Conservation (phyloP, 2,888 invertebrate species). For the Colletes collaris region DNA sequence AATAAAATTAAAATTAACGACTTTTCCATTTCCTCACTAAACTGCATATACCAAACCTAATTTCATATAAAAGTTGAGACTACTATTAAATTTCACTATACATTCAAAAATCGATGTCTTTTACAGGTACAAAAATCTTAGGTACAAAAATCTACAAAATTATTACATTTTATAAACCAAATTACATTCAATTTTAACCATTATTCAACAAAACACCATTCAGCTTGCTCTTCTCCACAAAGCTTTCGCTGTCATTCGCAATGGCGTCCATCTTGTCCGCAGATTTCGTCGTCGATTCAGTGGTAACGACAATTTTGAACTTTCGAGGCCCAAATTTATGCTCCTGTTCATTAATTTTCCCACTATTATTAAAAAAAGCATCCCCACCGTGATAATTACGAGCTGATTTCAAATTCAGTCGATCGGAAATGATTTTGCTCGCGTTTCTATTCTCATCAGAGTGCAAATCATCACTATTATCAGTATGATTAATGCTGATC, state of each 20-base stretch:
- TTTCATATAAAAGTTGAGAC: background rate
- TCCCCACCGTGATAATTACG: constrained; percentile 1
- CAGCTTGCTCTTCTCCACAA: background rate
- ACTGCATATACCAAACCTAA: background rate
- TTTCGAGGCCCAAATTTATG: constrained; percentile 13
- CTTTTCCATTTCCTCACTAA: background rate
- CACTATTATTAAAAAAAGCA: background rate
- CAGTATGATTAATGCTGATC: background rate
- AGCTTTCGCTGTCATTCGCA: background rate
- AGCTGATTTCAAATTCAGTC: background rate
- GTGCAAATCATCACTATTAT: background rate
- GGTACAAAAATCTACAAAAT: background rate
- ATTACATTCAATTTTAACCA: background rate
- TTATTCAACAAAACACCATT: background rate
- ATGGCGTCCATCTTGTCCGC: background rate
- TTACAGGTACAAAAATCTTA: too few species aligned
- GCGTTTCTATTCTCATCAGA: background rate
- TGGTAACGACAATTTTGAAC: constrained; percentile 36
- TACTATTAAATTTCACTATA: background rate
- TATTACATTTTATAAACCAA: background rate
- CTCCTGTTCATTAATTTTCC: background rate
- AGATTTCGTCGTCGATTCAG: constrained; percentile 27
- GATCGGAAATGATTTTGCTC: background rate
- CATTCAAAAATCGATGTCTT: background rate
- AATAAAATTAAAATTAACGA: background rate